phyloP scores from a whole-genome alignment of 2,797 vertebrate genomes.

The Pipistrellus pipistrellus region DNA sequence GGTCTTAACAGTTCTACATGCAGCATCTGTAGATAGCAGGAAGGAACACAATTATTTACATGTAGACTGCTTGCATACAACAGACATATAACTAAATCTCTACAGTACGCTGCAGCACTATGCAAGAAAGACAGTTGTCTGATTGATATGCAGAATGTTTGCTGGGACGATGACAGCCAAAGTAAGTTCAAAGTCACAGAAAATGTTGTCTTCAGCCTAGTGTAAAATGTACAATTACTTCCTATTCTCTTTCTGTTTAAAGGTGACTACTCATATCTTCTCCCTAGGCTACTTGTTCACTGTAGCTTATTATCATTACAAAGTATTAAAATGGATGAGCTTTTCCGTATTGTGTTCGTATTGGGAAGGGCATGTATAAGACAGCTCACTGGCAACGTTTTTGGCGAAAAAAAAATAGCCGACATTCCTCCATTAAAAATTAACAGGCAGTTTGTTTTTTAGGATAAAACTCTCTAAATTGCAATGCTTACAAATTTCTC shows the following conservation, averaged over 20 bases:
- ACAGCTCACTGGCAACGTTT: slow-evolving; percentile 84
- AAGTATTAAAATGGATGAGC: slow-evolving; percentile 88
- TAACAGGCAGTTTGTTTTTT: slow-evolving; percentile 84
- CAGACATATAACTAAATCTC: slow-evolving; percentile 86
- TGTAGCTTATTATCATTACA: slow-evolving; percentile 88
- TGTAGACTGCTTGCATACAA: slow-evolving; percentile 79
- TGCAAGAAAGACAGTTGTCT: slow-evolving; percentile 83
- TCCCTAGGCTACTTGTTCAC: slow-evolving; percentile 89
- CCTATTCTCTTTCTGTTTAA: slow-evolving; percentile 86
- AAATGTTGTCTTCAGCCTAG: slow-evolving; percentile 87
- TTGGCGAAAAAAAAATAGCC: slow-evolving; percentile 72
- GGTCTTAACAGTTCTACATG: slow-evolving; percentile 47
- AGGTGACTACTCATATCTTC: slow-evolving; percentile 87
- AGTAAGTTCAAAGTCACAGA: slow-evolving; percentile 89
- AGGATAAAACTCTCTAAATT: slow-evolving; percentile 86
- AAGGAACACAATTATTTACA: slow-evolving; percentile 79
- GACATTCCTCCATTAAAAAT: slow-evolving; percentile 86
- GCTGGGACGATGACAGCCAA: slow-evolving; percentile 85
- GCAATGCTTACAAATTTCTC: slow-evolving; percentile 83
- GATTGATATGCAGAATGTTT: slow-evolving; percentile 87
- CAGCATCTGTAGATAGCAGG: slow-evolving; percentile 43
- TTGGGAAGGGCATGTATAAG: slow-evolving; percentile 84
- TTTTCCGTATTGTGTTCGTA: slow-evolving; percentile 86
- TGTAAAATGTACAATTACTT: slow-evolving; percentile 88
- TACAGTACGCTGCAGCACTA: slow-evolving; percentile 80